phyloP scores from a whole-genome alignment of 1,140 invertebrate species.

The Popillia japonica region DNA sequence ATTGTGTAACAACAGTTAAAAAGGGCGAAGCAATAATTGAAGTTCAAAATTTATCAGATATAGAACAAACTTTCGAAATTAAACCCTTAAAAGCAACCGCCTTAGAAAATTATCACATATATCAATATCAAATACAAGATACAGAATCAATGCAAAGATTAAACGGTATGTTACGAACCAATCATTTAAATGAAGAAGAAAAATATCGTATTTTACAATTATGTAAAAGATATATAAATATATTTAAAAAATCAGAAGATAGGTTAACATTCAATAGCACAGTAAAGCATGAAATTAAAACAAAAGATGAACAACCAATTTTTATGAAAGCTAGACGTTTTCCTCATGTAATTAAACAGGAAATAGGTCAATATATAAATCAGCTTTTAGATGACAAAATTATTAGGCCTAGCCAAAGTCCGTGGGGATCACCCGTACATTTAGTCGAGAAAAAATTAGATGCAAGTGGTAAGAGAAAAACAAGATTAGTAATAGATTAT shows the following conservation, averaged over 20 bases:
- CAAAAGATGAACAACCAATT: slow-evolving; percentile 28
- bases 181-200: slow-evolving; percentile 19
- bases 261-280: slow-evolving; percentile 15
- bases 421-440: slow-evolving; percentile 33
- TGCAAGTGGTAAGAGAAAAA: slow-evolving; percentile 51
- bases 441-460: slow-evolving; percentile 40
- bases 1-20: slow-evolving; percentile 7
- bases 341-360: not conserved
- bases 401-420: too few relatives aligned
- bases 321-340: not conserved
- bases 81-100: not conserved
- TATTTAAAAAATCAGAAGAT: slow-evolving; percentile 18
- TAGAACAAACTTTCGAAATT: not conserved
- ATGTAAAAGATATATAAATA: slow-evolving; percentile 27
- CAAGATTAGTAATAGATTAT: slow-evolving; percentile 57
- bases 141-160: not conserved
- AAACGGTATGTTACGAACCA: not conserved
- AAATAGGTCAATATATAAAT: slow-evolving; percentile 11
- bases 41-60: slow-evolving; percentile 21
- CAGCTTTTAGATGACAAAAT: not conserved
- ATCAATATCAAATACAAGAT: slow-evolving; percentile 18
- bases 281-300: slow-evolving; percentile 31
- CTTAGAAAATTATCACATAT: slow-evolving; percentile 28
- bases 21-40: slow-evolving; percentile 15
- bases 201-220: not conserved